Percentiles rank a stretch among this genome's conserved stretches.
phyloP scores from a whole-genome alignment of 2,113 vertebrate species.

The Origma solitaria region DNA sequence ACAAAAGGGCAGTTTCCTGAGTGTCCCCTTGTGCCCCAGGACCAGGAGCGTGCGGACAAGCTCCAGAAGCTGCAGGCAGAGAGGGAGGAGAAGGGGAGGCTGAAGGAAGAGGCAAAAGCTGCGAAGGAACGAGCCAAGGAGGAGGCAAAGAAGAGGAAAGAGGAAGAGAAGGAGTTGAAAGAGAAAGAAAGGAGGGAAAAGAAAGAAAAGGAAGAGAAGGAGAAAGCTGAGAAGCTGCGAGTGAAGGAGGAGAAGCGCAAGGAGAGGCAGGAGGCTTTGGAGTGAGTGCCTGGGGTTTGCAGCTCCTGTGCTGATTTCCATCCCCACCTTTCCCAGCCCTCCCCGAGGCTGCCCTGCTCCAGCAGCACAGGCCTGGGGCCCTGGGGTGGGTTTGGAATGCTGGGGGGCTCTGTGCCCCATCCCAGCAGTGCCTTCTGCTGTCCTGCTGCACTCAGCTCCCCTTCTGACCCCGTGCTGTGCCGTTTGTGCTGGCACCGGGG shows the following conservation, averaged over 20 bases:
- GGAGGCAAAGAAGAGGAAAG: constrained; percentile 82
- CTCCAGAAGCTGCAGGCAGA: constrained; percentile 72
- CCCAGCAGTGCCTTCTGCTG: not conserved
- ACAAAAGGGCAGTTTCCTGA: not conserved
- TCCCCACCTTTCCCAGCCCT: not conserved
- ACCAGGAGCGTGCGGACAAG: constrained; percentile 77
- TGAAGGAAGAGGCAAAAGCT: constrained; percentile 79
- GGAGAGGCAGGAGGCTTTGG: constrained; percentile 82
- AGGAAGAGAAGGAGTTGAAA: constrained; percentile 87
- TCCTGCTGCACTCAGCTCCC: not conserved
- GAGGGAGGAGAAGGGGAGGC: constrained; percentile 80
- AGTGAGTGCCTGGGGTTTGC: constrained; percentile 75
- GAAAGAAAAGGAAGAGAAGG: constrained; percentile 76
- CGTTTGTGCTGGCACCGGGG: not conserved
- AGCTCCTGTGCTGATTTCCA: not conserved
- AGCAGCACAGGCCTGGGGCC: not conserved
- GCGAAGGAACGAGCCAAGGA: constrained; percentile 77
- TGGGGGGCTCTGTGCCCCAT: accelerated
- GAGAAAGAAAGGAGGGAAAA: constrained; percentile 84
- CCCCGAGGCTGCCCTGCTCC: not conserved
- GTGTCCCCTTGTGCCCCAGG: constrained; percentile 25
- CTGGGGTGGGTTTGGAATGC: accelerated
- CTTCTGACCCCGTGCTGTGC: not conserved
- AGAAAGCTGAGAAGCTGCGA: constrained; percentile 83
- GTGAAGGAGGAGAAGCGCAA: constrained; percentile 89